A percentile compares a stretch with the other conserved stretches of the same genome.
Evolutionary conservation across 2,888 invertebrate species (phyloP).

Genomic region (Schizotus pectinicornis): DNA sequence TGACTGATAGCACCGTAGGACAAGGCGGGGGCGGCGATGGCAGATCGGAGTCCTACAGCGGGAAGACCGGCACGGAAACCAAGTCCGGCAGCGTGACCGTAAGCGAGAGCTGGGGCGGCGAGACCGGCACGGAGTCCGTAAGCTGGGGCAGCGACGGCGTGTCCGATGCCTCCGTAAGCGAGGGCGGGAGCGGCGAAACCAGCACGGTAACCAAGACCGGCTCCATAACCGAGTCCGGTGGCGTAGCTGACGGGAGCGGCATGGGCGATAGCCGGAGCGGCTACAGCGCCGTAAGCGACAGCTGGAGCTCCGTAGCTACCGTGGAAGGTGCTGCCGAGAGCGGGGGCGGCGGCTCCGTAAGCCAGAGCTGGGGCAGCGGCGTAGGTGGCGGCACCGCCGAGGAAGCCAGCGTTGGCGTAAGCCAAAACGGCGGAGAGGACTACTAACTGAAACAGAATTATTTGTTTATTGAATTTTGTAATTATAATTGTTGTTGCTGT

Average conservation of each 20-base stretch:
- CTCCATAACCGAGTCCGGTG: no score
- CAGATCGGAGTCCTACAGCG: no score
- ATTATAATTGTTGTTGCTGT: not conserved
- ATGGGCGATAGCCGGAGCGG: slow-evolving; percentile 5
- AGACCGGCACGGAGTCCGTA: not conserved
- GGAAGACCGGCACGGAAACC: no score
- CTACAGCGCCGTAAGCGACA: not conserved
- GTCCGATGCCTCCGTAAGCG: slow-evolving; percentile 46
- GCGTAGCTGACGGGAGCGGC: not conserved
- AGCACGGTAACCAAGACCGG: no score
- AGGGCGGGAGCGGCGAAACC: slow-evolving; percentile 44
- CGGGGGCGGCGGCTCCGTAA: slow-evolving; percentile 9
- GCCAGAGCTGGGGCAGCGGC: slow-evolving; percentile 2
- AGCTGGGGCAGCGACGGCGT: slow-evolving; percentile 9
- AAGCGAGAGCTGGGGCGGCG: slow-evolving; percentile 40
- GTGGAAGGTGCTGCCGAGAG: slow-evolving; percentile 6
- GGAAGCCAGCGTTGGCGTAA: slow-evolving; percentile 7
- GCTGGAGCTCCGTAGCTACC: slow-evolving; percentile 30
- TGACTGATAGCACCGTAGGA: slow-evolving; percentile 30
- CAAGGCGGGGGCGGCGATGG: no score
- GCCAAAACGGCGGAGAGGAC: slow-evolving; percentile 39
- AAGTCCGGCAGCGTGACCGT: slow-evolving; percentile 31
- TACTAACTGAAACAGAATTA: slow-evolving; percentile 32
- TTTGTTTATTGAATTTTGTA: not conserved
- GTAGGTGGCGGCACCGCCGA: slow-evolving; percentile 18